Conservation (phyloP, 2,888 invertebrate genomes). For the Chrysolina americana region DNA sequence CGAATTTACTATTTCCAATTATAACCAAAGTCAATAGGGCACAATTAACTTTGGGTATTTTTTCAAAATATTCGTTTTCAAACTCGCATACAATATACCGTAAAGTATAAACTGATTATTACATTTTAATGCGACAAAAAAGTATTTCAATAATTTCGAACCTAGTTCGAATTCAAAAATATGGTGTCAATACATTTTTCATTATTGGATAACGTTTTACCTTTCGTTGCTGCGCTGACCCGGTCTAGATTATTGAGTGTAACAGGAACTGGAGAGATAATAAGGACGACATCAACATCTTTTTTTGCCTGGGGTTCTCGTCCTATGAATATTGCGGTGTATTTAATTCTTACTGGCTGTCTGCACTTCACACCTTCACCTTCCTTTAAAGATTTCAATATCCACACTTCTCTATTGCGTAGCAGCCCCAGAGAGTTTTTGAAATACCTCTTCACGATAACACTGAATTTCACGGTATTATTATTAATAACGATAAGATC, state of each 20-base stretch:
- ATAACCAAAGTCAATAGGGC: too few relatives aligned
- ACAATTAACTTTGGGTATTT: too few relatives aligned
- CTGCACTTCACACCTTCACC: slow-evolving; percentile 67
- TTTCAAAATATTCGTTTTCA: too few relatives aligned
- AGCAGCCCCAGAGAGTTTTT: slow-evolving; percentile 61
- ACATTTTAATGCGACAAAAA: too few relatives aligned
- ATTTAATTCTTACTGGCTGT: slow-evolving; percentile 65
- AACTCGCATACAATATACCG: too few relatives aligned
- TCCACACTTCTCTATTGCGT: slow-evolving; percentile 61
- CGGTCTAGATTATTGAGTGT: slow-evolving; percentile 69
- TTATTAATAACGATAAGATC: slow-evolving; percentile 60
- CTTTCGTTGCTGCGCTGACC: slow-evolving; percentile 68
- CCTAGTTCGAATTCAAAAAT: too few relatives aligned
- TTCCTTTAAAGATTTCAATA: slow-evolving; percentile 63
- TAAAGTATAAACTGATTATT: too few relatives aligned
- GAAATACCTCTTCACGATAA: slow-evolving; percentile 65
- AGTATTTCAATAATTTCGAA: too few relatives aligned
- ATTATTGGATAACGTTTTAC: slow-evolving; percentile 56
- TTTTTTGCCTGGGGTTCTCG: slow-evolving; percentile 57
- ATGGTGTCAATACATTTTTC: neutral
- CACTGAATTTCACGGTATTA: slow-evolving; percentile 62
- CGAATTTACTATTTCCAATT: too few relatives aligned
- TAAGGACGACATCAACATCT: slow-evolving; percentile 64
- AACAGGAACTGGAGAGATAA: slow-evolving; percentile 67
- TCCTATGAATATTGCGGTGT: slow-evolving; percentile 67